Conservation (phyloP, 2,113 vertebrate species). For the Cranoglanis bouderius region DNA sequence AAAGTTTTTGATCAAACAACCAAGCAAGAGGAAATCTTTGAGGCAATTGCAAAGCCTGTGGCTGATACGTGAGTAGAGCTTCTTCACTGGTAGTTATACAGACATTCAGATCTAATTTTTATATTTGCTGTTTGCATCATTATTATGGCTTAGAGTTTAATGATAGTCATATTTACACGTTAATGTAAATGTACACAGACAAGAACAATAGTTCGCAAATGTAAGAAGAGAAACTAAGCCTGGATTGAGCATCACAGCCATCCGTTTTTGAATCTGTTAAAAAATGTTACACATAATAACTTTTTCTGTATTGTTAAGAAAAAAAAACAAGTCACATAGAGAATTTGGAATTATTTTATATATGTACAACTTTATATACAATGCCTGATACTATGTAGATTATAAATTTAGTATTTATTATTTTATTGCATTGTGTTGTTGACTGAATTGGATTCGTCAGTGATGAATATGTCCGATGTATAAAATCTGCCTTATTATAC, state of each 20-base stretch:
- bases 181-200: neutral
- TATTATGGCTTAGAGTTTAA: too few relatives aligned
- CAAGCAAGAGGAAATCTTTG: slow-evolving; percentile 91
- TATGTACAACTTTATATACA: neutral
- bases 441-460: neutral
- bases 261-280: neutral
- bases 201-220: neutral
- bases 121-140: neutral
- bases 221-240: neutral
- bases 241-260: neutral
- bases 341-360: neutral
- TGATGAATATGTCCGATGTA: neutral
- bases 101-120: neutral
- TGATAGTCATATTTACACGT: neutral
- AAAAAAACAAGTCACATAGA: neutral
- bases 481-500: neutral
- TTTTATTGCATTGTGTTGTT: too few relatives aligned
- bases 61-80: slow-evolving; percentile 85
- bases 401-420: too few relatives aligned
- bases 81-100: neutral
- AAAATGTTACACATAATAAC: neutral
- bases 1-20: slow-evolving; percentile 88
- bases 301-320: neutral
- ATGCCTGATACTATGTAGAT: neutral
- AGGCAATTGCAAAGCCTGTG: slow-evolving; percentile 89